These are phyloP conservation scores for Protonibea diacanthus DNA, from an alignment of 2,797 vertebrate species.

Conservation along the genomic window DNA sequence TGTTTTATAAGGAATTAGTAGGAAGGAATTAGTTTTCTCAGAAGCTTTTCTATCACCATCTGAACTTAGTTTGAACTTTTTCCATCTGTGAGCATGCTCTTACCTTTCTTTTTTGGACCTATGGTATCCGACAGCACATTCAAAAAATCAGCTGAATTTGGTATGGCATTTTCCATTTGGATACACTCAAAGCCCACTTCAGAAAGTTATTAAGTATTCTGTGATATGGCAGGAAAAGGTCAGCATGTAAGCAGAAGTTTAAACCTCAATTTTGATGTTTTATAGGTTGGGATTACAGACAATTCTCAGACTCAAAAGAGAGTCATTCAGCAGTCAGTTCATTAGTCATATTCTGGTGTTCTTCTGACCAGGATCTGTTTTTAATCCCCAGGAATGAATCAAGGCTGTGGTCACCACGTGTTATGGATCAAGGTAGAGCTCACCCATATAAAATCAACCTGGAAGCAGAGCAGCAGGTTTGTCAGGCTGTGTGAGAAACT, in stretches of 20 bases:
- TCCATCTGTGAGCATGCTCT: not conserved
- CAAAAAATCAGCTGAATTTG: not conserved
- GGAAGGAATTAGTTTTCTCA: too few relatives aligned
- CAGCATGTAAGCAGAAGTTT: not conserved
- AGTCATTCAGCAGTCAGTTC: not conserved
- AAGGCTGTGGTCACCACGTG: constrained; percentile 93
- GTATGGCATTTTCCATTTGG: not conserved
- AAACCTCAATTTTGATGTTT: constrained; percentile 9
- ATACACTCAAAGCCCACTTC: not conserved
- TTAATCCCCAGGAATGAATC: constrained; percentile 86
- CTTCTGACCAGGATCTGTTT: constrained; percentile 36
- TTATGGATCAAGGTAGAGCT: constrained; percentile 88
- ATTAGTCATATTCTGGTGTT: not conserved
- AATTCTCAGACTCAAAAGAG: not conserved
- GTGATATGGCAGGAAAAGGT: not conserved
- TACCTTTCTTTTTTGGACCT: not conserved
- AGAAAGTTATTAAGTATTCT: not conserved
- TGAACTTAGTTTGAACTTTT: not conserved
- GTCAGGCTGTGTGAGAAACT: constrained; percentile 23
- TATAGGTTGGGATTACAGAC: constrained; percentile 7
- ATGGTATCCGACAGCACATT: not conserved
- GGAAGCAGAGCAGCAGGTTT: constrained; percentile 94
- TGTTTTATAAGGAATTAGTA: not conserved
- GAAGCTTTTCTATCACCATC: not conserved
- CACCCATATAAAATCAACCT: constrained; percentile 95